Conservation (phyloP, 2,888 invertebrate genomes). For the Platycnemis pennipes region DNA sequence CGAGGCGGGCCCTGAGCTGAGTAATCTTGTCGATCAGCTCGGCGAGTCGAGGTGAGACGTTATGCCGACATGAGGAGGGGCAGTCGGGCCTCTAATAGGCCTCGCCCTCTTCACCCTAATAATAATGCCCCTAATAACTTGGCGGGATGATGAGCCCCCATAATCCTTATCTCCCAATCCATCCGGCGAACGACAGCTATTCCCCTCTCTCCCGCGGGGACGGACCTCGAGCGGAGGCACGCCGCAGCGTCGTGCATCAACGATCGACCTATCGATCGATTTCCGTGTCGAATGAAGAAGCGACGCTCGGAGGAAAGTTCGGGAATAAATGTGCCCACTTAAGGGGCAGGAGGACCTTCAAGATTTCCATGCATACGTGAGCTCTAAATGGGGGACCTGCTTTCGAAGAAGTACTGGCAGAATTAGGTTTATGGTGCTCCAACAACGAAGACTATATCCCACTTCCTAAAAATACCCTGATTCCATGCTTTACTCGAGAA, state of each 20-base stretch:
- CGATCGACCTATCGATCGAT: neutral
- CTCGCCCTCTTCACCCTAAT: conserved; percentile 5
- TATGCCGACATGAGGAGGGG: neutral
- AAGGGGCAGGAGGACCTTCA: too few relatives aligned
- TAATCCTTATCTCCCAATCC: conserved; percentile 4
- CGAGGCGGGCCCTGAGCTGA: neutral
- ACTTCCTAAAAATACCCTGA: too few relatives aligned
- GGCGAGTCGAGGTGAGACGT: neutral
- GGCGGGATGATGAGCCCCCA: neutral
- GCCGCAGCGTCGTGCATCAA: neutral
- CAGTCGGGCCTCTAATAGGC: neutral
- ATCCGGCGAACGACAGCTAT: conserved; percentile 18
- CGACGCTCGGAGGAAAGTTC: too few relatives aligned
- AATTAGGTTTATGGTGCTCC: too few relatives aligned
- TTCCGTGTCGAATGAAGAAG: neutral
- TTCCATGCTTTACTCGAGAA: too few relatives aligned
- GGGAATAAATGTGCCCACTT: too few relatives aligned
- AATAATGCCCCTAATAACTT: conserved; percentile 16
- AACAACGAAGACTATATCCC: too few relatives aligned
- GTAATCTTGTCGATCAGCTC: neutral
- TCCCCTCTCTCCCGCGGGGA: neutral
- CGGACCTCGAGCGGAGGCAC: neutral
- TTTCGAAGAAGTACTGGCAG: too few relatives aligned
- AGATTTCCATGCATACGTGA: too few relatives aligned
- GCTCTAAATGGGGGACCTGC: too few relatives aligned